Evolutionary conservation across 2,113 vertebrate species (phyloP), one percentile per base, ranked within the genome.

Genomic region (Dasyprocta punctata): DNA sequence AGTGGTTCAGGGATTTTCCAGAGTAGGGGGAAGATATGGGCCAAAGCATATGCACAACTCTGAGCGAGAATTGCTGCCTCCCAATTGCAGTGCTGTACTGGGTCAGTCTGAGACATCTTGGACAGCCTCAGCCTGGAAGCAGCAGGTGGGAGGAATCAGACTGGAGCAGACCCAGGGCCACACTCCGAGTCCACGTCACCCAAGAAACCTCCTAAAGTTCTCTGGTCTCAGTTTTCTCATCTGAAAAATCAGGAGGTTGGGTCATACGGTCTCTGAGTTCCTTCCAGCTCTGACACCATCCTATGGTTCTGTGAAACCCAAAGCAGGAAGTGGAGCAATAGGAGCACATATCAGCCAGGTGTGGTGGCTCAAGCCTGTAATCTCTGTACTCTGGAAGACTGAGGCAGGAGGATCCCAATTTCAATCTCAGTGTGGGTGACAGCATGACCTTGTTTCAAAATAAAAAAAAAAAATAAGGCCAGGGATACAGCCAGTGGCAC

Each of bases 1-100:
- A 97, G 94, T 94, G 97, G 89, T 89, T 89, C 63, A 56, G 98
- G 93, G 96, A 69, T 96, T 98, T 97, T 96, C 96, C 97, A 97
- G 85, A 87, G 84, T 41, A 65, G 11, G 19, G 61, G 52, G 92
- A 83, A 92, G 85, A 86, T 16, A 7, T 7, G 30, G 52, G 61
- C 56, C 41, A 28, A 69, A 86, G 47, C 33, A 30, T 16, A 7
- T 0, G 26, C 77, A 41, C 36, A 30, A 2, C 61, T 80, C 77
- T 44, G 82, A 58, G n/a, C 6, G 7, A 30, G 60, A 49, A 49
- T 1, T 26, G 8, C 54, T 47, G 19, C 36, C 6, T 58, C 47
- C 38, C 33, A 5, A 5, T 0, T 1, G 30, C 14, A 54, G 36
- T 33, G 1, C 19, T 17, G 7, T 1, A 0, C 44, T 44, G 16